Percentiles rank a stretch among this genome's conserved stretches.
These are phyloP conservation scores for Arion vulgaris DNA, from an alignment of 1,140 invertebrate genomes.

Conservation along the genomic window DNA sequence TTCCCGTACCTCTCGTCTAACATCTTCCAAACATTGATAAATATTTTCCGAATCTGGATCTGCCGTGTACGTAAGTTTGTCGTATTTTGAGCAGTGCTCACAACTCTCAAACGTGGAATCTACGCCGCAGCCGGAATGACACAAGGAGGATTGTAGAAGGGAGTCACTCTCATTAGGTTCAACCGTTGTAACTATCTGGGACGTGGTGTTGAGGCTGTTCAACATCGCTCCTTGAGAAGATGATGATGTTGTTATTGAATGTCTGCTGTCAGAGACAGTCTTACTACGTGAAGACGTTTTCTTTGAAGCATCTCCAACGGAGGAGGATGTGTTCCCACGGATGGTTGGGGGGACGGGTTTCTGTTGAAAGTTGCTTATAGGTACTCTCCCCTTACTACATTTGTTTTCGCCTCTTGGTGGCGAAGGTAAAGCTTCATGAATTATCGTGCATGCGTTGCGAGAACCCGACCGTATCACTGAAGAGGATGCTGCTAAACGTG, in stretches of 20 bases:
- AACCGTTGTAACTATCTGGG: neutral
- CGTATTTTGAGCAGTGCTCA: slow-evolving; percentile 28
- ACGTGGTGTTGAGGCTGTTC: neutral
- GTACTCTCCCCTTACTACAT: neutral
- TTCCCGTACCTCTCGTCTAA: neutral
- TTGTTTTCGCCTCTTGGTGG: neutral
- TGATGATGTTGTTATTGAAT: neutral
- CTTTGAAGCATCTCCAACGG: neutral
- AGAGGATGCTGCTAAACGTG: neutral
- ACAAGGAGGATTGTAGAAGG: neutral
- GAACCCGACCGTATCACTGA: neutral
- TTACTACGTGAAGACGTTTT: neutral
- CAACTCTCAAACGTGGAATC: neutral
- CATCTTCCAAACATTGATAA: slow-evolving; percentile 21
- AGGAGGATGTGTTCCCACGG: neutral
- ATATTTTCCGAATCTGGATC: neutral
- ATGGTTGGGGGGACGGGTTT: neutral
- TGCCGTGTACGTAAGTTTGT: neutral
- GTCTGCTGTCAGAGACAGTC: neutral
- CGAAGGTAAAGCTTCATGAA: slow-evolving; percentile 3
- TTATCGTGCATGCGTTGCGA: neutral
- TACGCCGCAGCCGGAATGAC: slow-evolving; percentile 23
- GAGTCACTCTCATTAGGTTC: slow-evolving; percentile 17
- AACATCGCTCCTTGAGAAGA: neutral
- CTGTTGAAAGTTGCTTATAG: neutral